A percentile compares a stretch with the other conserved stretches of the same genome.
Evolutionary conservation across 2,888 invertebrate genomes (phyloP).

Genomic region (Thereva nobilitata): DNA sequence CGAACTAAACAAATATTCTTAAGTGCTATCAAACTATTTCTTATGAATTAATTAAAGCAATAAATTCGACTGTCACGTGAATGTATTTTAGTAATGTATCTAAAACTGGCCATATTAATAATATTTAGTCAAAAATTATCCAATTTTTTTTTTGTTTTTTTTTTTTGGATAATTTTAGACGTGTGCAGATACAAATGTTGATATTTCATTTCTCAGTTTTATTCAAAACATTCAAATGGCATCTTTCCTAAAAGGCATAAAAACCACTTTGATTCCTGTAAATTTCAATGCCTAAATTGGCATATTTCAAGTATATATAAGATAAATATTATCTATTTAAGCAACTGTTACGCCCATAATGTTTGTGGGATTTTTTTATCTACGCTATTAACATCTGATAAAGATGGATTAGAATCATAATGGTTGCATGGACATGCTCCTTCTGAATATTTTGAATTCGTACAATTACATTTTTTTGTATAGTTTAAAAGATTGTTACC

Average conservation of each 20-base stretch:
- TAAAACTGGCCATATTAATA: too few relatives aligned
- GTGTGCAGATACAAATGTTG: conserved; percentile 9
- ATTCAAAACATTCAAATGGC: conserved; percentile 8
- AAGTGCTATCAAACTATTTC: conserved; percentile 21
- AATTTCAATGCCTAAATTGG: too few relatives aligned
- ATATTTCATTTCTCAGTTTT: conserved; percentile 13
- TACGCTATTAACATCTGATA: conserved; percentile 34
- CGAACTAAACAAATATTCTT: conserved; percentile 24
- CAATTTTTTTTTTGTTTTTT: conserved; percentile 7
- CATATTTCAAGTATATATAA: background rate
- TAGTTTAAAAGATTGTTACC: conserved; percentile 28
- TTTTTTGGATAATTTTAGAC: background rate
- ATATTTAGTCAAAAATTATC: too few relatives aligned
- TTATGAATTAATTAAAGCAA: conserved; percentile 31
- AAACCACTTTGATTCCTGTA: conserved; percentile 31
- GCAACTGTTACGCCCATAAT: conserved; percentile 40
- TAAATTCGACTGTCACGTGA: conserved; percentile 30
- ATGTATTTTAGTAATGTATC: conserved; percentile 8
- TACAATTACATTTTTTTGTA: conserved; percentile 35
- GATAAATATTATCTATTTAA: conserved; percentile 1
- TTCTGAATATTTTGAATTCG: conserved; percentile 25
- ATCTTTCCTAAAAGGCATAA: conserved; percentile 26
- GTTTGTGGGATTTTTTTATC: conserved; percentile 36
- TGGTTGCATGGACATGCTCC: conserved; percentile 35
- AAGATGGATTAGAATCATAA: conserved; percentile 38